Conservation (phyloP, 2,113 vertebrate genomes). For the Osmerus eperlanus region DNA sequence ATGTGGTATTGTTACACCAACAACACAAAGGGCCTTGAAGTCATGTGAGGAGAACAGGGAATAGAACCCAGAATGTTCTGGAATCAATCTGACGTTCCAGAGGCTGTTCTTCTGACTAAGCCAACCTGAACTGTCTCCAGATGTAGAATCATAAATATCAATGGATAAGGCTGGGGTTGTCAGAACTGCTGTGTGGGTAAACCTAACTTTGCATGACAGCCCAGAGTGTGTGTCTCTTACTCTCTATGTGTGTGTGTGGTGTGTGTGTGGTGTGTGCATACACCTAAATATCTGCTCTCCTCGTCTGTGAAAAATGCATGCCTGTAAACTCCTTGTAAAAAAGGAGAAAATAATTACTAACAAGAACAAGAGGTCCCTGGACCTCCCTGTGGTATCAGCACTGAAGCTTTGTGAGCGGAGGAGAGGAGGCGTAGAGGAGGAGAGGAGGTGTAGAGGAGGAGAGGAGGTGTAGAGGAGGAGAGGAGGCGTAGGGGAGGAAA, state of each 20-base stretch:
- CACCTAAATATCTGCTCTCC: not conserved
- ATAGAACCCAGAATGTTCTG: conserved; percentile 21
- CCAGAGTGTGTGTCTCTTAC: not conserved
- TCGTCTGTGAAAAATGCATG: not conserved
- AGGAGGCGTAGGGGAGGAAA: too few species aligned
- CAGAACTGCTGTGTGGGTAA: conserved; percentile 4
- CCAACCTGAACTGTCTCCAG: conserved; percentile 9
- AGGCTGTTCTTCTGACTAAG: conserved; percentile 18
- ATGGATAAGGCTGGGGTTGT: conserved; percentile 16
- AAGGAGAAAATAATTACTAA: too few species aligned
- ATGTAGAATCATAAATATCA: conserved; percentile 26
- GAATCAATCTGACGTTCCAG: conserved; percentile 32
- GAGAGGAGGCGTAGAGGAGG: not conserved
- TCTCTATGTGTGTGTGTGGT: not conserved
- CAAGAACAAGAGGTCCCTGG: not conserved
- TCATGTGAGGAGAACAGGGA: conserved; percentile 2
- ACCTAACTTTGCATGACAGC: not conserved
- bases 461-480: not conserved
- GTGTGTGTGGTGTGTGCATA: not conserved
- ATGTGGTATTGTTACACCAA: not conserved
- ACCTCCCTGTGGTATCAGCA: conserved; percentile 23
- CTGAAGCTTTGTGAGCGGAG: too few species aligned
- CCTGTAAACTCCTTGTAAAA: not conserved
- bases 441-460: not conserved
- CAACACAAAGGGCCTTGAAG: not conserved